These are phyloP conservation scores for Acleris laterana DNA, from an alignment of 2,888 invertebrate species.

Conservation along the genomic window DNA sequence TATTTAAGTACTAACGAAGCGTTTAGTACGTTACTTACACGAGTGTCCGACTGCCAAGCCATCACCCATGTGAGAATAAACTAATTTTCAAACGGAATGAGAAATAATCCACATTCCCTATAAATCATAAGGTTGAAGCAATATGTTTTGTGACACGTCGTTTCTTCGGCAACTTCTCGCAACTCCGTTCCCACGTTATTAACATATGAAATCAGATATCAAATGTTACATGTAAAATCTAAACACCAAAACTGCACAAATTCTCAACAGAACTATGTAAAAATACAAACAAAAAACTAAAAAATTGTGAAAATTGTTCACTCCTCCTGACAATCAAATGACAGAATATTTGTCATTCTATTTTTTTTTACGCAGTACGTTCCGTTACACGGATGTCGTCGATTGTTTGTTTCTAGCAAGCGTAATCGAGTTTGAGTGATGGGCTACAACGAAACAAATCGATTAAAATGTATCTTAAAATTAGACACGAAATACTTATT, in stretches of 20 bases:
- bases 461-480: background rate
- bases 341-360: constrained; percentile 46
- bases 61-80: constrained; percentile 82
- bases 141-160: constrained; percentile 78
- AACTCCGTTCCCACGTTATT: constrained; percentile 55
- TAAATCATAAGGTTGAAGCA: constrained; percentile 72
- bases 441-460: background rate
- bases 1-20: background rate
- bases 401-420: constrained; percentile 9
- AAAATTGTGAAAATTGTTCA: constrained; percentile 70
- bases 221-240: constrained; percentile 59
- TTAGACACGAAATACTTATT: no score
- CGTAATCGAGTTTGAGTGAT: constrained; percentile 25
- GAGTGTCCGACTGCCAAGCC: constrained; percentile 84
- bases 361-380: constrained; percentile 66
- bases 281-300: constrained; percentile 80
- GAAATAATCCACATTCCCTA: constrained; percentile 77
- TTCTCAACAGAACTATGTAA: constrained; percentile 63
- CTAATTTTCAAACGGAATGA: constrained; percentile 72
- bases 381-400: constrained; percentile 51
- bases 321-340: constrained; percentile 54
- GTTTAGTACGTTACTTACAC: constrained; percentile 63
- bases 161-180: constrained; percentile 58
- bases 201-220: constrained; percentile 63
- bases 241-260: constrained; percentile 67